These are phyloP conservation scores for Hepsetus odoe DNA, from an alignment of 2,113 vertebrate genomes.

Conservation along the genomic window DNA sequence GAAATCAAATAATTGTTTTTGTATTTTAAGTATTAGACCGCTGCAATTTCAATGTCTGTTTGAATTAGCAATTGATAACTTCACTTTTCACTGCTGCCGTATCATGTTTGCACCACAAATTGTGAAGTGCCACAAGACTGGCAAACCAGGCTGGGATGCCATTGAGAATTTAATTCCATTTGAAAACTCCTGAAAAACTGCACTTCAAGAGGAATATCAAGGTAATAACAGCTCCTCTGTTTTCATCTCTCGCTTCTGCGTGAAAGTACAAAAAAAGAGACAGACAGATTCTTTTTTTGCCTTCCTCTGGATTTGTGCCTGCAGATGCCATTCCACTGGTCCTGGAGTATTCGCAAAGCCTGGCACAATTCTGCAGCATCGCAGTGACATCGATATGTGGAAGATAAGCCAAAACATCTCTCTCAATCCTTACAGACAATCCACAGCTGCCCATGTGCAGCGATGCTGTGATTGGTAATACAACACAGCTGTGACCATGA, in stretches of 20 bases:
- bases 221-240: slow-evolving; percentile 12
- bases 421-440: slow-evolving; percentile 36
- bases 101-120: slow-evolving; percentile 66
- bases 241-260: background rate
- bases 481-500: slow-evolving; percentile 79
- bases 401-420: slow-evolving; percentile 68
- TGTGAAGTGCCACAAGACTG: slow-evolving; percentile 44
- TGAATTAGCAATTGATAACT: slow-evolving; percentile 66
- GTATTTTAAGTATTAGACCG: slow-evolving; percentile 59
- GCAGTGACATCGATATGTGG: slow-evolving; percentile 65
- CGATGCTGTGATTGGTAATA: slow-evolving; percentile 78
- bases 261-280: background rate
- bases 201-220: slow-evolving; percentile 16
- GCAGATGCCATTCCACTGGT: slow-evolving; percentile 29
- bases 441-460: slow-evolving; percentile 55
- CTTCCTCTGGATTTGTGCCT: slow-evolving; percentile 15
- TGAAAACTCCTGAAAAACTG: slow-evolving; percentile 33
- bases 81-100: slow-evolving; percentile 49
- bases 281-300: background rate
- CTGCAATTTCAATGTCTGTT: slow-evolving; percentile 63
- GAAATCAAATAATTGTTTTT: slow-evolving; percentile 63
- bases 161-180: slow-evolving; percentile 29
- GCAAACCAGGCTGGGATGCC: slow-evolving; percentile 33
- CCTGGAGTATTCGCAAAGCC: slow-evolving; percentile 27
- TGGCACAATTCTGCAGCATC: slow-evolving; percentile 17